Evolutionary conservation across 2,888 invertebrate species (phyloP), one percentile per base, ranked within the genome.

Genomic region (Drosophila merina): DNA sequence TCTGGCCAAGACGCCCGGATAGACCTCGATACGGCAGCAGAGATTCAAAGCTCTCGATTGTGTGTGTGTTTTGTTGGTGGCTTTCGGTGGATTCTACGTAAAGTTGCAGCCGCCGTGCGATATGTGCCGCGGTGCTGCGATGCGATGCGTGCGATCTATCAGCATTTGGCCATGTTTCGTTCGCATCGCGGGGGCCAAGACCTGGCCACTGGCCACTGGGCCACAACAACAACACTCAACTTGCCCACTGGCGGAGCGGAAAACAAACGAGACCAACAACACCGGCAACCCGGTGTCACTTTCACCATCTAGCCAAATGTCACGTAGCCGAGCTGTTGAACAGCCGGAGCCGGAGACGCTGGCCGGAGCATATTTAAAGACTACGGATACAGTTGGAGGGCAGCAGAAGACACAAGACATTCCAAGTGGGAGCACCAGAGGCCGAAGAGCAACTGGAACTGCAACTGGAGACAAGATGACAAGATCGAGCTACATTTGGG

Each of bases 341-440:
- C 51, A 20, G 59, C 40, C 58, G 56, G 33, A 54, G 72, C 47
- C 60, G 59, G 48, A 48, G 48, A 57, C 45, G 20, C 42, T 33
- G 28, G 9, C 67, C 66, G 52, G 42, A 89, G 79, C 77, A 87
- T 89, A 89, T 89, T 90, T 89, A 89, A 89, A 88, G 86, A 88
- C 86, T 82, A 83, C 82, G 68, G 26, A 38, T 68, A 67, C 63
- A 69, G 59, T 58, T 54, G 59, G 74, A 77, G 70, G 76, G 77
- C 79, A 83, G 72, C 85, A 89, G 89, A 86, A 79, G 85, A 81
- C 81, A 74, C 60, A 78, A 79, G 79, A 74, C 76, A 74, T 75
- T 89, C 86, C 76, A 78, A 77, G 76, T 77, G 79, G 79, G 76
- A 77, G 75, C 74, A 73, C 69, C 76, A 74, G 71, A 56, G 73